Base-by-base conservation (phyloP, 2,888 invertebrate genomes). In the Coelinius sp. region DNA sequence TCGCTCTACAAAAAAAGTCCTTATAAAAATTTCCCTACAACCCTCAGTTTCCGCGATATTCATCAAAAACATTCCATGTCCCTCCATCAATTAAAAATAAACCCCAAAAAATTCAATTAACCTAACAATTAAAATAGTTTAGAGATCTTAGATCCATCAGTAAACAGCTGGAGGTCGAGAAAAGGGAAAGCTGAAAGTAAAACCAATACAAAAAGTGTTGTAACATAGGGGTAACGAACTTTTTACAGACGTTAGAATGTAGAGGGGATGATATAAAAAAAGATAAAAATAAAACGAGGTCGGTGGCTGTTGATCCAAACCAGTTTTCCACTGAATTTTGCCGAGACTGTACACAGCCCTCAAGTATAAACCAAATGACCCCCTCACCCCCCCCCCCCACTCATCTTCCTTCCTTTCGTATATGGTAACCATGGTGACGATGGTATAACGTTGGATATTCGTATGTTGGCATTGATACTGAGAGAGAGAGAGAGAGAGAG, bases 381-480 rank as follows among this genome's bases (percentile, higher is more conserved):
- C 63, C 41, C 24, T 41, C 41, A 7, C 35, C 22, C 17, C 20
- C 63, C 63, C 41, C 24, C 63, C 41, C 17, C 35, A 10, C 17
- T 20, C 35, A 24, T n/a, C 41, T 5, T 63, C 41, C 46, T 49
- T 49, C 46, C 46, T 49, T 49, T 49, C 46, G 85, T 84, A 76
- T 75, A 76, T 74, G 79, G 86, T 86, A 82, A 77, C 78, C 85
- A 86, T 86, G 83, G 79, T 82, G 80, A 86, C 84, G 79, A 79
- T 49, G 46, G 20, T n/a, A 14, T 80, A 79, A 82, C 82, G 81
- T 83, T 81, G 84, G 35, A 35, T 84, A 83, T 84, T 84, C 82
- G 84, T 83, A 80, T 70, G 71, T 70, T 66, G 52, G 59, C 46
- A 53, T 20, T 49, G 20, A 49, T 49, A 41, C 62, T 35, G 71